Evolutionary conservation across 2,113 vertebrate genomes (phyloP).

Genomic region (Aleadryas rufinucha): DNA sequence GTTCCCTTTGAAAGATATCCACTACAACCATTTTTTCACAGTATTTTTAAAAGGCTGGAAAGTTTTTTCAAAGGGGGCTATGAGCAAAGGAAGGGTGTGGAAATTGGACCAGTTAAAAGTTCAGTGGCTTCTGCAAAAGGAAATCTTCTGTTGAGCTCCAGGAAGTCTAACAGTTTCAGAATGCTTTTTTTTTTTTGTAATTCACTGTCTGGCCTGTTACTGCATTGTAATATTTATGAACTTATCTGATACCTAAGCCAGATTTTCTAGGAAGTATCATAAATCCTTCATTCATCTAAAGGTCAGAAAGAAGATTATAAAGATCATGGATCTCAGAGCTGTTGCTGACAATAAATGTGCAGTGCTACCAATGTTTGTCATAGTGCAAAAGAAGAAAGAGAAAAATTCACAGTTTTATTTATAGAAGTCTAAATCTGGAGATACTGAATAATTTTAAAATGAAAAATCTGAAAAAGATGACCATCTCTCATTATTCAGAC

Average conservation of each 20-base stretch:
- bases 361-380: background rate
- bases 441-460: background rate
- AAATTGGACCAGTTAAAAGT: background rate
- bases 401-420: background rate
- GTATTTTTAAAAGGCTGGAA: background rate
- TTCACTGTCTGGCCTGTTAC: background rate
- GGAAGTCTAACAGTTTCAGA: background rate
- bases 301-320: background rate
- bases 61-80: background rate
- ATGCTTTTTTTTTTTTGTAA: background rate
- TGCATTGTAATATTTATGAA: background rate
- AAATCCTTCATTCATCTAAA: background rate
- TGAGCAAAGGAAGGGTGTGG: background rate
- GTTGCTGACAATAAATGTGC: background rate
- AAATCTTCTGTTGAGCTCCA: background rate
- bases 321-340: background rate
- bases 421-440: background rate
- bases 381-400: background rate
- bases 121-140: background rate
- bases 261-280: background rate
- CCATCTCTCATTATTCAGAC: background rate
- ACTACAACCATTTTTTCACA: background rate
- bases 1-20: background rate
- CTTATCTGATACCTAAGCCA: background rate
- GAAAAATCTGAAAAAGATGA: background rate